Evolutionary conservation across 2,888 invertebrate species (phyloP).

Genomic region (Anoplius nigerrimus): DNA sequence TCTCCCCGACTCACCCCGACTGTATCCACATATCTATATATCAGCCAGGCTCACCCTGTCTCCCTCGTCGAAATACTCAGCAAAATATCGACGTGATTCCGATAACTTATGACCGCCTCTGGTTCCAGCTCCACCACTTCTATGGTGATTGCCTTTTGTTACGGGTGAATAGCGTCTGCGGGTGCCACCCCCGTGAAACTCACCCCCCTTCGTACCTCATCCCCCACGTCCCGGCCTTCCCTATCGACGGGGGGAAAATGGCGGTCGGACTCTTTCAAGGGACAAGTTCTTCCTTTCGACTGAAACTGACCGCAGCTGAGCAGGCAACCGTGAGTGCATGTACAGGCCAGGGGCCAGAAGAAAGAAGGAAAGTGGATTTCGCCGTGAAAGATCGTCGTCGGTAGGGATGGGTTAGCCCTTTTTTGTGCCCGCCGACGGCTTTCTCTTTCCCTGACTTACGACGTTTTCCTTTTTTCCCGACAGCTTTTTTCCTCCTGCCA

Average conservation of each 20-base stretch:
- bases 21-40: no score
- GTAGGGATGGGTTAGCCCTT: background rate
- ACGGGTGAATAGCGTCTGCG: constrained; percentile 61
- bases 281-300: constrained; percentile 54
- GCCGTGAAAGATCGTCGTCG: constrained; percentile 31
- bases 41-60: constrained; percentile 1
- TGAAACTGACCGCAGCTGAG: constrained; percentile 62
- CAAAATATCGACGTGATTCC: constrained; percentile 65
- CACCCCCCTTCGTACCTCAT: constrained; percentile 31
- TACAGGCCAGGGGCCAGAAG: background rate
- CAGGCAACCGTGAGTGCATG: constrained; percentile 42
- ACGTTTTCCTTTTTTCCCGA: no score
- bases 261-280: constrained; percentile 38
- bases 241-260: constrained; percentile 27
- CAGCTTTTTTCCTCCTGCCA: no score
- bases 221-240: constrained; percentile 2
- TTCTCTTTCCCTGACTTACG: no score
- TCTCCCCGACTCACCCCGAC: no score
- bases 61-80: constrained; percentile 34
- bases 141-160: constrained; percentile 69
- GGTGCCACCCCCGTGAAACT: constrained; percentile 31
- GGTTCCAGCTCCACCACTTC: constrained; percentile 60
- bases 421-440: no score
- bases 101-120: constrained; percentile 64
- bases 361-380: constrained; percentile 30